Evolutionary conservation across 2,113 vertebrate species (phyloP).

Genomic region (Paramormyrops kingsleyae): DNA sequence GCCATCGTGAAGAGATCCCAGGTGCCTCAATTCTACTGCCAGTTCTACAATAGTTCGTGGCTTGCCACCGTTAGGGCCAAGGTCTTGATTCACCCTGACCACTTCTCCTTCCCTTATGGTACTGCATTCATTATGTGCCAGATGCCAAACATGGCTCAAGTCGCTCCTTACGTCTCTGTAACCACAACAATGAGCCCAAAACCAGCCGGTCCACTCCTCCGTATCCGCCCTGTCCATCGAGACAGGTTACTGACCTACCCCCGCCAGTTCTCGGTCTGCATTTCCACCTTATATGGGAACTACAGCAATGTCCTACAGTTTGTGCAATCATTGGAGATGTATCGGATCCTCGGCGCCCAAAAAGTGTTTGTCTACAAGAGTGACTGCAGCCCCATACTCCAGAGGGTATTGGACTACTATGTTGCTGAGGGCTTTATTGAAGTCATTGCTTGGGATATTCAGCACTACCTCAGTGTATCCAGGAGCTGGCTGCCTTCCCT

Average conservation of each 20-base stretch:
- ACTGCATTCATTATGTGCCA: slow-evolving; percentile 41
- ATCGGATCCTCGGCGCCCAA: slow-evolving; percentile 46
- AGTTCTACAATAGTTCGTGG: slow-evolving; percentile 41
- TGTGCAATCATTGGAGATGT: slow-evolving; percentile 34
- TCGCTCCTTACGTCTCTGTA: not conserved
- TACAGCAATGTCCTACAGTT: slow-evolving; percentile 32
- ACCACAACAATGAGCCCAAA: too few species aligned
- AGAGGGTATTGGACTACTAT: slow-evolving; percentile 27
- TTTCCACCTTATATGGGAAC: slow-evolving; percentile 28
- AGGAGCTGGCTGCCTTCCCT: slow-evolving; percentile 17
- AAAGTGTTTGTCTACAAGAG: slow-evolving; percentile 31
- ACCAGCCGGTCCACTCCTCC: not conserved
- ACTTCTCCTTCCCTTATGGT: slow-evolving; percentile 51
- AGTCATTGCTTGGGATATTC: slow-evolving; percentile 24
- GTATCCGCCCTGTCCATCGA: slow-evolving; percentile 16
- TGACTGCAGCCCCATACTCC: slow-evolving; percentile 14
- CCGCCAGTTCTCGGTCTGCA: slow-evolving; percentile 27
- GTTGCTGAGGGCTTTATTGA: slow-evolving; percentile 20
- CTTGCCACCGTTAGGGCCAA: slow-evolving; percentile 21
- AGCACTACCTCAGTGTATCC: slow-evolving; percentile 41
- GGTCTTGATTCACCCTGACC: slow-evolving; percentile 40
- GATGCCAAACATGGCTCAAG: slow-evolving; percentile 5
- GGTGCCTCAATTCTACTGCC: slow-evolving; percentile 43
- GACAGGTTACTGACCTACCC: slow-evolving; percentile 23
- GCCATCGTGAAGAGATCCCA: slow-evolving; percentile 45